These are phyloP conservation scores for Cherax destructor DNA, from an alignment of 1,140 invertebrate species.

Conservation along the genomic window DNA sequence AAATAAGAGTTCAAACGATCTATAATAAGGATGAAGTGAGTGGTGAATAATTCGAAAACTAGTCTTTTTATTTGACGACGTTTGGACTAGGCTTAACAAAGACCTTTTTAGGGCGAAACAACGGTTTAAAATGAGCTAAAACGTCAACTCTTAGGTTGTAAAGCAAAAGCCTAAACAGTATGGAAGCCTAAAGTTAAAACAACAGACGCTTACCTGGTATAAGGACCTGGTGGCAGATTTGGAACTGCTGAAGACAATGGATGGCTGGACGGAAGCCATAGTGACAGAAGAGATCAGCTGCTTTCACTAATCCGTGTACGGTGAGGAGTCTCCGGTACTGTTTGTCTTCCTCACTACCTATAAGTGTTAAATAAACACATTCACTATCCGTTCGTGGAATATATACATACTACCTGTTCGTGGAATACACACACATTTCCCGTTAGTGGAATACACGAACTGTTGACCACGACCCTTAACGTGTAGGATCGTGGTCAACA, in stretches of 20 bases:
- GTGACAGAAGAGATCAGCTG: neutral
- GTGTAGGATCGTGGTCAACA: too few relatives aligned
- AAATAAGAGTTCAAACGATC: too few relatives aligned
- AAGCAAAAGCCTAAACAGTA: too few relatives aligned
- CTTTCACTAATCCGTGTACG: conserved; percentile 11
- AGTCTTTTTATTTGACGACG: too few relatives aligned
- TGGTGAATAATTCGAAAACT: too few relatives aligned
- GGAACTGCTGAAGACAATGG: conserved; percentile 14
- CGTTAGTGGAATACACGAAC: neutral
- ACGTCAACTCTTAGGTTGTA: too few relatives aligned
- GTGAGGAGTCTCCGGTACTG: conserved; percentile 2
- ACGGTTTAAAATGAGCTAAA: too few relatives aligned
- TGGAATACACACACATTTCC: neutral
- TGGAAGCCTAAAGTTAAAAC: too few relatives aligned
- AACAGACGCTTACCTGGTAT: neutral
- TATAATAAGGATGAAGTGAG: too few relatives aligned
- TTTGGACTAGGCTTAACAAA: too few relatives aligned
- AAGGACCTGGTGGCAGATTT: neutral
- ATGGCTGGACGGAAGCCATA: conserved; percentile 2
- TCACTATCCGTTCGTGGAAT: neutral
- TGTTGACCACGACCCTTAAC: neutral
- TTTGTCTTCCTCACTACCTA: conserved; percentile 1
- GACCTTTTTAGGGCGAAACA: too few relatives aligned
- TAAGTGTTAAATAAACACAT: neutral
- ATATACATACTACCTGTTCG: neutral